These are phyloP conservation scores for Arge pagana DNA, from an alignment of 2,888 invertebrate genomes.

Conservation along the genomic window DNA sequence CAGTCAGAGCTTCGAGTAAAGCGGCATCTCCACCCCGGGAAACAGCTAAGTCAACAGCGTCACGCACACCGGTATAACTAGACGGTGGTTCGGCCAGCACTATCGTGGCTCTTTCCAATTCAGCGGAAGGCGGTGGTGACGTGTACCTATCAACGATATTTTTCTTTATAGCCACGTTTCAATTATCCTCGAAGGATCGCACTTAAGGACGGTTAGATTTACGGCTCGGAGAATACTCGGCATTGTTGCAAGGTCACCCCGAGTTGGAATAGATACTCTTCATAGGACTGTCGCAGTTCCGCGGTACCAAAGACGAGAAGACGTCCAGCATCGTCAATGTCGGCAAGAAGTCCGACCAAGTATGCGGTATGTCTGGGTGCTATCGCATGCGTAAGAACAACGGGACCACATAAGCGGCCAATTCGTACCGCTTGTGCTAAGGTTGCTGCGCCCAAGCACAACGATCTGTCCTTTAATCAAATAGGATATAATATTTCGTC, in stretches of 20 bases:
- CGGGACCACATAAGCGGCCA: constrained; percentile 71
- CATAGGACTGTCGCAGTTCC: constrained; percentile 63
- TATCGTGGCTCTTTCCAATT: constrained; percentile 67
- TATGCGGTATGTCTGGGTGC: constrained; percentile 82
- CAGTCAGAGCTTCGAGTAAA: constrained; percentile 69
- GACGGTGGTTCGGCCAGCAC: constrained; percentile 79
- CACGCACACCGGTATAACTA: constrained; percentile 78
- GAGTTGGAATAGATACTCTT: constrained; percentile 69
- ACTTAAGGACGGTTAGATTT: not conserved
- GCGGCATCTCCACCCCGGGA: constrained; percentile 75
- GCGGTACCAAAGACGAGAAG: constrained; percentile 69
- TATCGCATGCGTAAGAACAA: constrained; percentile 78
- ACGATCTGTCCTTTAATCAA: constrained; percentile 72
- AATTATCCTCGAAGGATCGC: not conserved
- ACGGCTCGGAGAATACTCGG: constrained; percentile 50
- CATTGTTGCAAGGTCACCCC: constrained; percentile 63
- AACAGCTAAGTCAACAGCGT: constrained; percentile 75
- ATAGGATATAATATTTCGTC: too few relatives aligned
- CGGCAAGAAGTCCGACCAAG: constrained; percentile 69
- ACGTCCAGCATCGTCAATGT: constrained; percentile 65
- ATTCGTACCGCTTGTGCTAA: constrained; percentile 71
- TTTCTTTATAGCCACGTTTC: not conserved
- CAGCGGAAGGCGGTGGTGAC: constrained; percentile 50
- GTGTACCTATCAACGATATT: constrained; percentile 40
- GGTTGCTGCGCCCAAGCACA: constrained; percentile 79